phyloP scores from a whole-genome alignment of 2,888 invertebrate genomes.

The Scaptodrosophila latifasciaeformis region DNA sequence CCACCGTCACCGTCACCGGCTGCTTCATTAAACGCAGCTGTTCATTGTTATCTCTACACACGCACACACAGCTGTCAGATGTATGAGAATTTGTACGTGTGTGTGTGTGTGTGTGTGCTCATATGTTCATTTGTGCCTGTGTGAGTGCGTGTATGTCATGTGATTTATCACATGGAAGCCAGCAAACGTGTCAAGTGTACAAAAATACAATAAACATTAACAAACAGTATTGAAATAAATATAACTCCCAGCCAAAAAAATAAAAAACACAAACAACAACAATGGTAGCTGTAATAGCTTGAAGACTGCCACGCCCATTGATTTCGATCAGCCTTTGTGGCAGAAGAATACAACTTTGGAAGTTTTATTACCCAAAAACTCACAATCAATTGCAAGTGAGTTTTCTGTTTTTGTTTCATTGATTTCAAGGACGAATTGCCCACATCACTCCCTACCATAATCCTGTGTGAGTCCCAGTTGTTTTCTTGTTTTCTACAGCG shows the following conservation, averaged over 20 bases:
- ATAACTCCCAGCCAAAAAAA: slow-evolving; percentile 20
- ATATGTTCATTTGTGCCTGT: slow-evolving; percentile 2
- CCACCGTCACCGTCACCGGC: too few species aligned
- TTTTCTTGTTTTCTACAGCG: slow-evolving; percentile 4
- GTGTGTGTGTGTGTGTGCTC: slow-evolving; percentile 16
- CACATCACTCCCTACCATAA: too few species aligned
- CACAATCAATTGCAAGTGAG: slow-evolving; percentile 2
- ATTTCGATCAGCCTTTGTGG: background rate
- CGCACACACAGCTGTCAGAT: slow-evolving; percentile 23
- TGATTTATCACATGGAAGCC: slow-evolving; percentile 60
- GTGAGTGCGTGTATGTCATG: slow-evolving; percentile 20
- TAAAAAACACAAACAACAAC: slow-evolving; percentile 11
- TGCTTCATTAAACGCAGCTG: slow-evolving; percentile 68
- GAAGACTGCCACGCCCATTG: background rate
- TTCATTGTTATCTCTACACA: slow-evolving; percentile 28
- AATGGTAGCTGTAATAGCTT: background rate
- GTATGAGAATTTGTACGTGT: slow-evolving; percentile 13
- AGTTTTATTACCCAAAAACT: slow-evolving; percentile 12
- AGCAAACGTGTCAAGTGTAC: slow-evolving; percentile 61
- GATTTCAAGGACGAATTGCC: background rate
- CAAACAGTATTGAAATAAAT: slow-evolving; percentile 47
- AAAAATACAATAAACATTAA: slow-evolving; percentile 55
- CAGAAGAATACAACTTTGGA: background rate
- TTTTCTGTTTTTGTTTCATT: slow-evolving; percentile 1
- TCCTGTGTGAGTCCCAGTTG: too few species aligned